phyloP scores from a whole-genome alignment of 35 echinoderm and acorn worm genomes.

The Amphiura filiformis region DNA sequence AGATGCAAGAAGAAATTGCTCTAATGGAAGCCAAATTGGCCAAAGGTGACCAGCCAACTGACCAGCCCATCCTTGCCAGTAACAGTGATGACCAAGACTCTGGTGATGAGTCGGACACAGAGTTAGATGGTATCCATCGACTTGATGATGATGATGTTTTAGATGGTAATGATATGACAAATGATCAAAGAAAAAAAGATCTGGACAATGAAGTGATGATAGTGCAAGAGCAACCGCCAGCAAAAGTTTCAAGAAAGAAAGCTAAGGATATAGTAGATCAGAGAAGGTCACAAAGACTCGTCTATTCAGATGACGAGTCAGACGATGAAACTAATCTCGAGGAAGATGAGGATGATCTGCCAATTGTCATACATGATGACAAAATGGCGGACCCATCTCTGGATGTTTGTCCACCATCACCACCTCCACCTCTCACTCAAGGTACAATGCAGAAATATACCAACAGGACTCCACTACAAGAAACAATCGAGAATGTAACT shows the following conservation, averaged over 20 bases:
- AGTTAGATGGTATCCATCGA: not conserved
- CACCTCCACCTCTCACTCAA: conserved; percentile 62
- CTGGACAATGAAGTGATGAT: too few species aligned
- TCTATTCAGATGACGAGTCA: not conserved
- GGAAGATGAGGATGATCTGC: too few species aligned
- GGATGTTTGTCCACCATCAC: conserved; percentile 49
- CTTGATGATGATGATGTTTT: not conserved
- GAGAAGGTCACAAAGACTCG: not conserved
- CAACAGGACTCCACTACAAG: not conserved
- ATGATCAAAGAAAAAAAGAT: too few species aligned
- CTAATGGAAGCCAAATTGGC: conserved; percentile 49
- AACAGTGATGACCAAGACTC: not conserved
- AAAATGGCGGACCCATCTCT: not conserved
- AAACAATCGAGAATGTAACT: conserved; percentile 41
- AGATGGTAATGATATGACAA: not conserved
- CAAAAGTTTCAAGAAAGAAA: too few species aligned
- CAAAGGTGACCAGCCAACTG: not conserved
- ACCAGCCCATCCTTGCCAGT: not conserved
- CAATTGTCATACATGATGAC: too few species aligned
- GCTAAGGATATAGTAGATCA: too few species aligned
- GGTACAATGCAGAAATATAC: conserved; percentile 22
- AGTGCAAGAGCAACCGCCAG: too few species aligned
- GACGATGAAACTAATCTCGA: not conserved
- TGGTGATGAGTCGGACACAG: not conserved
- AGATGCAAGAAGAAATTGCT: conserved; percentile 64